phyloP scores from a whole-genome alignment of 2,797 vertebrate genomes.

The Meda fulgida region DNA sequence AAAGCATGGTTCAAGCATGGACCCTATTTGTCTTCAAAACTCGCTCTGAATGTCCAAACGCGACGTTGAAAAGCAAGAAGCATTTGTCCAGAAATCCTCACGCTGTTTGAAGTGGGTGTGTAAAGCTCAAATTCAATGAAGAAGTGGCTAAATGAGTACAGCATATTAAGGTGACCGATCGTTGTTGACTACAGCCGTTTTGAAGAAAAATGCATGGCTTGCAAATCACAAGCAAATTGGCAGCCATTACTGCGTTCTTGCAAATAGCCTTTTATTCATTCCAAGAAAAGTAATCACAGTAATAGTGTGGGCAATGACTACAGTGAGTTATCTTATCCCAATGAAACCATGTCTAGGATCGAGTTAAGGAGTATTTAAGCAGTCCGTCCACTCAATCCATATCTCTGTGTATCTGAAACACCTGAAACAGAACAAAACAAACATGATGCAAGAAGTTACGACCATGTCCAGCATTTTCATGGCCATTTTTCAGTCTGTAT shows the following conservation, averaged over 20 bases:
- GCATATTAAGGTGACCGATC: conserved; percentile 11
- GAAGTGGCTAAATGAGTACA: not conserved
- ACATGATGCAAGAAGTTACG: not conserved
- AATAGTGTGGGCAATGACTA: conserved; percentile 23
- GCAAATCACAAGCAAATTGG: conserved; percentile 34
- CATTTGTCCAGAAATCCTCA: conserved; percentile 9
- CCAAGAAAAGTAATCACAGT: conserved; percentile 26
- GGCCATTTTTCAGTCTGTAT: not conserved
- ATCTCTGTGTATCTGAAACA: not conserved
- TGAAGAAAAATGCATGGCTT: conserved; percentile 17
- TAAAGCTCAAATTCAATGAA: not conserved
- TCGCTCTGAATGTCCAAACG: not conserved
- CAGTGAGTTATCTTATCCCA: conserved; percentile 7
- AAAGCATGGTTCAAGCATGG: conserved; percentile 20
- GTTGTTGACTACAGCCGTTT: conserved; percentile 23
- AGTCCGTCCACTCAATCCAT: not conserved
- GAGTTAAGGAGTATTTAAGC: not conserved
- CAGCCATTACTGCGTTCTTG: conserved; percentile 3
- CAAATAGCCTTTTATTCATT: conserved; percentile 33
- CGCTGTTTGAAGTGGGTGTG: not conserved
- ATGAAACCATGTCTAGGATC: not conserved
- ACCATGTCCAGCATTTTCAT: not conserved
- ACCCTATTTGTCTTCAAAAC: conserved; percentile 18
- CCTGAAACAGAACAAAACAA: not conserved
- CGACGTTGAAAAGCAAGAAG: not conserved